Evolutionary conservation across 2,113 vertebrate species (phyloP).

Genomic region (Brachypodius melanocephalos): DNA sequence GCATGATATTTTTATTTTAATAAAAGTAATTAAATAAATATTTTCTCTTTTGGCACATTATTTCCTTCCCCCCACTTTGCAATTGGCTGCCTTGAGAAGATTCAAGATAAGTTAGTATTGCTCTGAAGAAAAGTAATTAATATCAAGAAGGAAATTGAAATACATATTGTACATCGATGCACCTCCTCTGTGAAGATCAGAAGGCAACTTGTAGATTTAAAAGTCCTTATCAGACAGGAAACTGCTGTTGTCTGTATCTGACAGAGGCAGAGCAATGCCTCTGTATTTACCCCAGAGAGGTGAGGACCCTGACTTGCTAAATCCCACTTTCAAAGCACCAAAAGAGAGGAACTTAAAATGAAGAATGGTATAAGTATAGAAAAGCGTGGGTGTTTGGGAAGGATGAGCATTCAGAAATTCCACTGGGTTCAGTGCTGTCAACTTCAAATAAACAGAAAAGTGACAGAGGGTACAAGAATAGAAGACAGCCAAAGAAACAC

Average conservation of each 20-base stretch:
- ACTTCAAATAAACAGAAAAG: neutral
- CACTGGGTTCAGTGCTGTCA: neutral
- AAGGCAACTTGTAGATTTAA: neutral
- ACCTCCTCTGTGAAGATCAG: neutral
- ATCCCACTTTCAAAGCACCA: neutral
- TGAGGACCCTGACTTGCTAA: neutral
- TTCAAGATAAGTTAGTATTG: neutral
- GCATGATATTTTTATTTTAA: conserved; percentile 71
- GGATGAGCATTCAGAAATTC: neutral
- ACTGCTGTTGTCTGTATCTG: neutral
- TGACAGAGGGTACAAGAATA: neutral
- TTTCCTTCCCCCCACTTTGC: neutral
- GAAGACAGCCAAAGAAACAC: neutral
- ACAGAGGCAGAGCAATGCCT: neutral
- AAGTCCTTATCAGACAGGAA: neutral
- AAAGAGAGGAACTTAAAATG: neutral
- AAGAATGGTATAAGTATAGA: neutral
- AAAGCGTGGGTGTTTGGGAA: neutral
- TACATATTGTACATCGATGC: neutral
- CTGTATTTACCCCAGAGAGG: neutral
- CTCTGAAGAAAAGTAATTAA: neutral
- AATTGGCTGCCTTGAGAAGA: neutral
- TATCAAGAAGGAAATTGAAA: neutral
- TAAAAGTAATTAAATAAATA: conserved; percentile 56
- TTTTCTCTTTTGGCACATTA: neutral